Base-by-base conservation (phyloP, 2,113 vertebrate species). In the Tragulus kanchil region DNA sequence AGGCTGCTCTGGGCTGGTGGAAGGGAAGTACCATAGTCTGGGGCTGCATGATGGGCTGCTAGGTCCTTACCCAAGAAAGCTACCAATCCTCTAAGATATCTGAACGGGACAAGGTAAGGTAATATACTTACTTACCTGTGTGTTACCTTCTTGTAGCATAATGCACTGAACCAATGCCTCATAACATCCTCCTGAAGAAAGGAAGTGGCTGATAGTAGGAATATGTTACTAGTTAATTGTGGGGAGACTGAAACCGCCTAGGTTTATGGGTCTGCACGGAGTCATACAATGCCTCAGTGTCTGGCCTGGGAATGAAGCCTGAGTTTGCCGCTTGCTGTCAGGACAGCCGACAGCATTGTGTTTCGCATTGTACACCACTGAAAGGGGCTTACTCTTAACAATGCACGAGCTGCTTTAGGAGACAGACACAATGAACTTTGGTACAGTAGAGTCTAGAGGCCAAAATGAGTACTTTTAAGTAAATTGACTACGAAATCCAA, bases 271-370 rank as follows among this genome's bases (percentile, higher is more conserved):
- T 91, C 89, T 52, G 96, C 64, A 28, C 77, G 28, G 97, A 92
- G 93, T 58, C 71, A 83, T 61, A 98, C 97, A 98, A 98, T 97
- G 97, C 96, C 94, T 90, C 42, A 98, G 96, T 98, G 97, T 98
- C 96, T 98, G 96, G 97, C 97, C 97, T 98, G 97, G 97, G 97
- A 98, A 98, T 98, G 97, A 67, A 94, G 97, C 93, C 96, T 52
- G 96, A 75, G 97, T 95, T 96, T 82, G 96, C 97, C 28, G 79
- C 97, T 96, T 25, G 91, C 97, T 96, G 97, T 98, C 97, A 97
- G 97, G 96, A 79, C 96, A 58, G 97, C 97, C 97, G 97, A 95
- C 97, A 82, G 97, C 95, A 97, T 98, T 98, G 97, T 98, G 96
- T 94, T 95, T 71, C 8, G 83, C 96, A 97, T 98, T 98, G 97